A percentile compares a stretch with the other conserved stretches of the same genome.
Conservation (phyloP, 2,888 invertebrate species). For the Eremobia ochroleuca region DNA sequence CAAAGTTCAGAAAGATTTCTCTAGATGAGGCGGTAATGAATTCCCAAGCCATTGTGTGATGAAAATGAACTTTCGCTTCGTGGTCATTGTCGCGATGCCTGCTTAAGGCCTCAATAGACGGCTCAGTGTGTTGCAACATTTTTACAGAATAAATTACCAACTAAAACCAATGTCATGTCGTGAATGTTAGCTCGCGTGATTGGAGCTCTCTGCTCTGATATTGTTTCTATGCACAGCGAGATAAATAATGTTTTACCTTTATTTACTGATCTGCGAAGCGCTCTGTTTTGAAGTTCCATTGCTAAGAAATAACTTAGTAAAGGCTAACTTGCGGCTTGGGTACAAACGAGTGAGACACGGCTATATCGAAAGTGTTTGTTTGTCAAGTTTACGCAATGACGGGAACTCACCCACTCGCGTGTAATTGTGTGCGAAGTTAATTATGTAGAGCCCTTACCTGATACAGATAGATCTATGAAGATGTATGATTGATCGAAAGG, state of each 20-base stretch:
- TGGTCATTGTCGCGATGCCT: conserved; percentile 73
- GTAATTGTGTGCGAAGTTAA: conserved; percentile 7
- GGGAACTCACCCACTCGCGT: conserved; percentile 13
- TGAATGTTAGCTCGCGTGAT: conserved; percentile 71
- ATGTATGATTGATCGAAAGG: not conserved
- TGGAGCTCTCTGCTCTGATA: conserved; percentile 62
- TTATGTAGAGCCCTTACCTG: conserved; percentile 37
- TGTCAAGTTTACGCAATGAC: conserved; percentile 50
- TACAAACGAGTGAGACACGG: conserved; percentile 8
- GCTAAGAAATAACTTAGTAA: conserved; percentile 31
- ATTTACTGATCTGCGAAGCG: conserved; percentile 38
- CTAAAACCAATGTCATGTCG: conserved; percentile 73
- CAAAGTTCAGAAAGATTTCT: conserved; percentile 74
- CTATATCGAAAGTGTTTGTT: conserved; percentile 52
- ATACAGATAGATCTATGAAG: conserved; percentile 4
- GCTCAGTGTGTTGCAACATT: conserved; percentile 69
- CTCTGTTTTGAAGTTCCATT: conserved; percentile 20
- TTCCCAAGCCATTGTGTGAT: conserved; percentile 80
- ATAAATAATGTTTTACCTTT: conserved; percentile 47
- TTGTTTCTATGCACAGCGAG: conserved; percentile 51
- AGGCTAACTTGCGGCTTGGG: conserved; percentile 28
- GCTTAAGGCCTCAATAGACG: conserved; percentile 46
- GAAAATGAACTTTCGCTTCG: conserved; percentile 81
- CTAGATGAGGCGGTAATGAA: conserved; percentile 76
- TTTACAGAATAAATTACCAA: conserved; percentile 73